A percentile compares a stretch with the other conserved stretches of the same genome.
phyloP scores from a whole-genome alignment of 2,113 vertebrate species.

The Tapirus terrestris region DNA sequence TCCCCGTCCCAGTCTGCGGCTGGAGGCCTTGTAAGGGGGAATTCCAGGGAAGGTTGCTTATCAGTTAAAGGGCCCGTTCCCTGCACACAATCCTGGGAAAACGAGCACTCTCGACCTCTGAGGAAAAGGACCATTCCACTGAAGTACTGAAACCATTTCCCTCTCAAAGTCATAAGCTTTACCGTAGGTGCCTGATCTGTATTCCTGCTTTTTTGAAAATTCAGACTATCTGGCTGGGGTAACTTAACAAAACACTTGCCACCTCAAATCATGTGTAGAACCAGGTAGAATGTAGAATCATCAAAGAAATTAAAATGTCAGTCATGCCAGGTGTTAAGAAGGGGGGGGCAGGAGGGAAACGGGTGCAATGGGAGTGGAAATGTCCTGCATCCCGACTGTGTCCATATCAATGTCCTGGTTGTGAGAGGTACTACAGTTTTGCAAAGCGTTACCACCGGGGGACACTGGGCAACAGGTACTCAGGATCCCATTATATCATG shows the following conservation, averaged over 20 bases:
- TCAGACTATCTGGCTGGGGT: neutral
- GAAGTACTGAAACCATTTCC: fast-evolving
- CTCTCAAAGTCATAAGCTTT: neutral
- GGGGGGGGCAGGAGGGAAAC: fast-evolving
- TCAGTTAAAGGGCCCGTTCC: fast-evolving
- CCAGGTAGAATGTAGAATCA: neutral
- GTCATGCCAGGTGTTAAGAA: neutral
- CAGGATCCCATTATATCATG: neutral
- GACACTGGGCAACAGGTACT: neutral
- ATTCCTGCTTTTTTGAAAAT: neutral
- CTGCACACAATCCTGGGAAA: fast-evolving
- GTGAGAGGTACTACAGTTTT: fast-evolving
- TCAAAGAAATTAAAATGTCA: fast-evolving
- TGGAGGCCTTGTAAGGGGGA: constrained; percentile 83
- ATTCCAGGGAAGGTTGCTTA: neutral
- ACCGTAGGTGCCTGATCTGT: neutral
- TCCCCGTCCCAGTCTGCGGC: constrained; percentile 84
- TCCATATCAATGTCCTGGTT: fast-evolving
- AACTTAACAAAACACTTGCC: neutral
- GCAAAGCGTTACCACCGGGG: neutral
- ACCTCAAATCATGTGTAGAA: neutral
- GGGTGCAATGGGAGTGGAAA: fast-evolving
- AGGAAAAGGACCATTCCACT: neutral
- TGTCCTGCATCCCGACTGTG: fast-evolving
- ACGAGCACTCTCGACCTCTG: fast-evolving